Conservation (phyloP, 2,888 invertebrate species). For the Lasioglossum marginatum region DNA sequence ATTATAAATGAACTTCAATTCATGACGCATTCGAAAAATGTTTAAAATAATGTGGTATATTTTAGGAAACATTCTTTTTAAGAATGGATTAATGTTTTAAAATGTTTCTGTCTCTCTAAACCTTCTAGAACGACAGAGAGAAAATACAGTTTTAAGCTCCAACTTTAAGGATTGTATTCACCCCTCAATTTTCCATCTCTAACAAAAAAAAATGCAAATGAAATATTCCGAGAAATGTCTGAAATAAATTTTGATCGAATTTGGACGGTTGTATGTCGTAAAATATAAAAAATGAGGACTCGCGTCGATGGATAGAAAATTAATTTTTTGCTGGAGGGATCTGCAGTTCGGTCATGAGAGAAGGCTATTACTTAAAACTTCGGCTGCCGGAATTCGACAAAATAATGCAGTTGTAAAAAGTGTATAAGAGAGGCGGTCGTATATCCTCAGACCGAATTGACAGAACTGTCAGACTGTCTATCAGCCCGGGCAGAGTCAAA, state of each 20-base stretch:
- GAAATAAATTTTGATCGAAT: not conserved
- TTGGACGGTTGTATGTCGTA: not conserved
- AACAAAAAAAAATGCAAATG: not conserved
- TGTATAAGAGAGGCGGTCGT: not conserved
- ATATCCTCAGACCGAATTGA: slow-evolving; percentile 9
- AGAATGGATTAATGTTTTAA: too few species aligned
- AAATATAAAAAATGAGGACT: not conserved
- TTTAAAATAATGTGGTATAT: not conserved
- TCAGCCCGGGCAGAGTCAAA: not conserved
- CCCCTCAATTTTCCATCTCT: not conserved
- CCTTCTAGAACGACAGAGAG: not conserved
- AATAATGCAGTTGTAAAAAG: not conserved
- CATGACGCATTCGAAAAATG: too few species aligned
- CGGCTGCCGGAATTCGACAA: not conserved
- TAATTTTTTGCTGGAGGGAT: not conserved
- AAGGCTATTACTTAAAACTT: not conserved
- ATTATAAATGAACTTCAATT: too few species aligned
- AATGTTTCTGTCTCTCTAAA: not conserved
- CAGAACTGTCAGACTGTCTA: slow-evolving; percentile 2
- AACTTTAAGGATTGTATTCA: not conserved
- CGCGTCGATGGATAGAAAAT: not conserved
- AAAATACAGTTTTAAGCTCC: not conserved
- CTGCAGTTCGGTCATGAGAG: not conserved
- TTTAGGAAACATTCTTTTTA: not conserved
- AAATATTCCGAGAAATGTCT: not conserved